These are phyloP conservation scores for Coptodon bakossiorum DNA, from an alignment of 2,113 vertebrate genomes.

Conservation along the genomic window DNA sequence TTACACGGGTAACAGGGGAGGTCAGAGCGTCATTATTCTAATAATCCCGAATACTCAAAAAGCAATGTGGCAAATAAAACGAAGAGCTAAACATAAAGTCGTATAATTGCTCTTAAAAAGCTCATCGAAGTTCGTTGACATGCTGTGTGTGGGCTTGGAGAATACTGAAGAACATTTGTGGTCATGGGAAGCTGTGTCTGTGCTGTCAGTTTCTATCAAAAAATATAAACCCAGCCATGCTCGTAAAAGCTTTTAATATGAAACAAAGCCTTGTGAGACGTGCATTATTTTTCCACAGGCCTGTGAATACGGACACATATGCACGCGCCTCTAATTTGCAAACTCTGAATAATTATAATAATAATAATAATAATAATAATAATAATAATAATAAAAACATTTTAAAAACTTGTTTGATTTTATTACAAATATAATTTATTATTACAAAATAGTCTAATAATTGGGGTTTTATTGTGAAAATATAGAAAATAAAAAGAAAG, in stretches of 20 bases:
- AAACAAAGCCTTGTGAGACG: neutral
- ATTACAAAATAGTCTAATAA: neutral
- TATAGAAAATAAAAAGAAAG: neutral
- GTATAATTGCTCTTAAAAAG: neutral
- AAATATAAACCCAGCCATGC: neutral
- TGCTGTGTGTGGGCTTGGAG: neutral
- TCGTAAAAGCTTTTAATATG: neutral
- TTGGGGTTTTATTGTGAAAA: fast-evolving
- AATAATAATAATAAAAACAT: neutral
- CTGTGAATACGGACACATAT: neutral
- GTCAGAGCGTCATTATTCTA: neutral
- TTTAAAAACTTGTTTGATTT: fast-evolving
- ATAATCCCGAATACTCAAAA: neutral
- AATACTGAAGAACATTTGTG: neutral
- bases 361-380: neutral
- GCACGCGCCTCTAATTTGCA: neutral
- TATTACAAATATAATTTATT: neutral
- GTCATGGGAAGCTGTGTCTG: neutral
- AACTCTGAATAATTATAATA: neutral
- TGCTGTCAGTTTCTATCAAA: neutral
- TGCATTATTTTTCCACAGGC: neutral
- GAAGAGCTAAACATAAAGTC: neutral
- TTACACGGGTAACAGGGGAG: neutral
- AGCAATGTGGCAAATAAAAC: neutral
- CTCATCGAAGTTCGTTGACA: neutral